Percentiles rank a stretch among this genome's conserved stretches.
These are phyloP conservation scores for Cryptosula pallasiana DNA, from an alignment of 2,888 invertebrate genomes.

Conservation along the genomic window DNA sequence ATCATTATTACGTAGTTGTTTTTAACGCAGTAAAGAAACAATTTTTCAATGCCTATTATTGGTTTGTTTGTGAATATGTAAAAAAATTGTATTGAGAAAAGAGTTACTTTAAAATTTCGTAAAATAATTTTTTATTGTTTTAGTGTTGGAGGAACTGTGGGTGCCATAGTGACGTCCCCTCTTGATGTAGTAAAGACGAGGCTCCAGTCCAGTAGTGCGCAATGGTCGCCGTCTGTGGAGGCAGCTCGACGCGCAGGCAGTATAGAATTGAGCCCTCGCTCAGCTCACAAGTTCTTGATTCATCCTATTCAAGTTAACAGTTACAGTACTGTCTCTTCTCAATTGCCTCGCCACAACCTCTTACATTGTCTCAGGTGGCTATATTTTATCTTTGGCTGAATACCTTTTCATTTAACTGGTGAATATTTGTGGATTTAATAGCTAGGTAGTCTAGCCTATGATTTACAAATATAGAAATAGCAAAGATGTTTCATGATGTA, in stretches of 20 bases:
- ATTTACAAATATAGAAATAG: too few relatives aligned
- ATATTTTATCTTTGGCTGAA: too few relatives aligned
- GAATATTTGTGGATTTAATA: too few relatives aligned
- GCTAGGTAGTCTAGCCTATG: too few relatives aligned
- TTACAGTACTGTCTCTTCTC: conserved; percentile 12
- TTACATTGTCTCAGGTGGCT: conserved; percentile 47
- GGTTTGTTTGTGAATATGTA: not conserved
- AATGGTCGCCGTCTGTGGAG: too few relatives aligned
- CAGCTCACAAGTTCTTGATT: not conserved
- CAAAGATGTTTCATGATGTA: too few relatives aligned
- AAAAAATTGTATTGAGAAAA: not conserved
- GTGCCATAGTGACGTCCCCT: conserved; percentile 94
- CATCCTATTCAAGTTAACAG: not conserved
- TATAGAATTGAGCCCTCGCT: too few relatives aligned
- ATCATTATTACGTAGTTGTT: not conserved
- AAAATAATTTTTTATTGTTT: not conserved
- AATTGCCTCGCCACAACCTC: conserved; percentile 28
- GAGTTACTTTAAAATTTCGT: too few relatives aligned
- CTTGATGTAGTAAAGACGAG: conserved; percentile 96
- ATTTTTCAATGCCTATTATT: not conserved
- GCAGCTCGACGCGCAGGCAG: too few relatives aligned
- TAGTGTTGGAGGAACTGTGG: conserved; percentile 92
- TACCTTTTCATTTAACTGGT: too few relatives aligned
- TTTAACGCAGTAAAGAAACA: not conserved
- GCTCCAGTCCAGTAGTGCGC: conserved; percentile 81